Conservation (phyloP, 2,113 vertebrate genomes). For the Dicerorhinus sumatrensis region DNA sequence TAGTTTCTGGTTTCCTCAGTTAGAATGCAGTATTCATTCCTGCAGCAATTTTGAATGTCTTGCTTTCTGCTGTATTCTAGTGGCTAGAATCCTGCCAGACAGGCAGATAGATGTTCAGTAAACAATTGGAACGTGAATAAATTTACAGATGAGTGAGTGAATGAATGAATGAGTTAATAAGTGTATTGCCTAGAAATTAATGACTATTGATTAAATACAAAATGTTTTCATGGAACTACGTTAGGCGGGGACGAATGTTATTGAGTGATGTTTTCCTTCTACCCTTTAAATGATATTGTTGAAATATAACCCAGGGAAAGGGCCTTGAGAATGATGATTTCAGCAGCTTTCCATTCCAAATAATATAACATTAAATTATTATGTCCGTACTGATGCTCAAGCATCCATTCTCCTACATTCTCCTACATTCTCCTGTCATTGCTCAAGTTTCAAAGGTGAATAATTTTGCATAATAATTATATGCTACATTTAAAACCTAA, state of each 20-base stretch:
- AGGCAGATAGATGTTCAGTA: background rate
- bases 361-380: constrained; percentile 17
- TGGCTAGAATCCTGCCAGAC: background rate
- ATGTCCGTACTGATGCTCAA: background rate
- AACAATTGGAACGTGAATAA: background rate
- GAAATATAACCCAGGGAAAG: background rate
- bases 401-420: background rate
- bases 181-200: background rate
- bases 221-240: constrained; percentile 14
- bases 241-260: background rate
- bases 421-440: no score
- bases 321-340: constrained; percentile 35
- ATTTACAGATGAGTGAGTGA: constrained; percentile 16
- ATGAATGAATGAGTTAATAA: constrained; percentile 1
- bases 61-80: background rate
- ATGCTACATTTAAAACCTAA: constrained; percentile 28
- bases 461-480: constrained; percentile 51
- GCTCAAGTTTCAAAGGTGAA: constrained; percentile 44
- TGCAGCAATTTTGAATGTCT: background rate
- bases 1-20: background rate
- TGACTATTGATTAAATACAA: background rate
- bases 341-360: constrained; percentile 20
- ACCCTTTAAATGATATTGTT: background rate
- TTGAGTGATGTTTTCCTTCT: background rate
- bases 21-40: background rate